Evolutionary conservation across 2,888 invertebrate genomes (phyloP), one percentile per base, ranked within the genome.

Genomic region (Malthinus seriepunctatus): DNA sequence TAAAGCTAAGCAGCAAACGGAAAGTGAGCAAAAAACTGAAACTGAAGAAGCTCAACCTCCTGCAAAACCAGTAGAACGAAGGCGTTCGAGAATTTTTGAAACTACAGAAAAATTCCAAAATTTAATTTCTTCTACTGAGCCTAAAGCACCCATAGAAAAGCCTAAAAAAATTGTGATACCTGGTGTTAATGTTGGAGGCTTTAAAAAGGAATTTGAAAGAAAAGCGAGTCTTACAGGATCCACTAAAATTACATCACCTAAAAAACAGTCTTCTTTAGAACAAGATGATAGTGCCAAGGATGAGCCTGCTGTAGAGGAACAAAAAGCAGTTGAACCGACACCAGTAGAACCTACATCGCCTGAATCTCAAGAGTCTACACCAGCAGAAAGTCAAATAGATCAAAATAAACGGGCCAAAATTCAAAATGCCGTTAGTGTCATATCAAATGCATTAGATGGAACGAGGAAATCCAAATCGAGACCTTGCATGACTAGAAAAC

Each of bases 151-250:
- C 14, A 56, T 69, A 8, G 79, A 79, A 47, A 91, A 91, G 73
- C 88, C 88, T 33, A 92, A 91, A 78, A 93, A 92, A 77, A 82
- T 92, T 49, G 86, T 90, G 64, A 89, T 93, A 72, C 90, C 92
- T 32, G 84, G 84, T 7, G 91, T 92, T 10, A 93, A 90, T 75
- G 93, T 94, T 1, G 91, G 90, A 51, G 93, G 90, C 73, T 93
- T 90, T 67, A 93, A 93, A 69, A 89, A 90, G 69, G 92, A 91
- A 69, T 94, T 92, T 72, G 93, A 94, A 76, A 83, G 90, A 51
- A 88, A 90, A 76, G 89, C 90, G 0, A 89, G 88, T 47, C 81
- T 88, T 37, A 81, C 80, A 0, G 76, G 78, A 32, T 71, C 76
- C 1, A 65, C 74, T 51, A 80, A 79, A 67, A 73, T 63, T 38